A percentile compares a stretch with the other conserved stretches of the same genome.
phyloP scores from a whole-genome alignment of 2,113 vertebrate species.

The Cynocephalus volans region DNA sequence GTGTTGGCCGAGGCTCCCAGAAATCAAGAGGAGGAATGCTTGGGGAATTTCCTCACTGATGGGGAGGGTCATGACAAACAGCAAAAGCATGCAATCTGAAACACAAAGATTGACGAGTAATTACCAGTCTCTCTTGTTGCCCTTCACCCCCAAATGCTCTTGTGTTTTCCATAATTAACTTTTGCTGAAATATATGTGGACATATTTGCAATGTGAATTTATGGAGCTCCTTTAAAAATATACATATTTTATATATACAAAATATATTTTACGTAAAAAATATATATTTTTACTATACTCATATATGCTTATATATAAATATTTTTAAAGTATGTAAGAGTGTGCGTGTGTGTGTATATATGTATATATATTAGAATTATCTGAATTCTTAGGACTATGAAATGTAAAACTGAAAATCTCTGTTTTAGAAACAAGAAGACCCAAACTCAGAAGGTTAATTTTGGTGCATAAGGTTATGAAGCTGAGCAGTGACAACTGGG shows the following conservation, averaged over 20 bases:
- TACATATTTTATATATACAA: too few relatives aligned
- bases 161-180: not conserved
- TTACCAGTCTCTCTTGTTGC: not conserved
- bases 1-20: not conserved
- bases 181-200: not conserved
- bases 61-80: not conserved
- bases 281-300: too few relatives aligned
- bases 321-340: too few relatives aligned
- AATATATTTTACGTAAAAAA: too few relatives aligned
- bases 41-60: not conserved
- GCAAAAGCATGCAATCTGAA: conserved; percentile 26
- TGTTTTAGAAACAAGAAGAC: not conserved
- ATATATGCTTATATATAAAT: too few relatives aligned
- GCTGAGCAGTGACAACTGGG: not conserved
- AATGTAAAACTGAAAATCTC: not conserved
- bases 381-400: not conserved
- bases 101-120: not conserved
- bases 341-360: too few relatives aligned
- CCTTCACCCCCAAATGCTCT: not conserved
- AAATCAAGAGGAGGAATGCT: not conserved
- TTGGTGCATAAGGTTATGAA: not conserved
- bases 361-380: not conserved
- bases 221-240: not conserved
- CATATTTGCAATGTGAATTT: not conserved
- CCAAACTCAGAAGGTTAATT: conserved; percentile 33